Evolutionary conservation across 2,888 invertebrate genomes (phyloP), one percentile per base, ranked within the genome.

Genomic region (Catocala fraxini): DNA sequence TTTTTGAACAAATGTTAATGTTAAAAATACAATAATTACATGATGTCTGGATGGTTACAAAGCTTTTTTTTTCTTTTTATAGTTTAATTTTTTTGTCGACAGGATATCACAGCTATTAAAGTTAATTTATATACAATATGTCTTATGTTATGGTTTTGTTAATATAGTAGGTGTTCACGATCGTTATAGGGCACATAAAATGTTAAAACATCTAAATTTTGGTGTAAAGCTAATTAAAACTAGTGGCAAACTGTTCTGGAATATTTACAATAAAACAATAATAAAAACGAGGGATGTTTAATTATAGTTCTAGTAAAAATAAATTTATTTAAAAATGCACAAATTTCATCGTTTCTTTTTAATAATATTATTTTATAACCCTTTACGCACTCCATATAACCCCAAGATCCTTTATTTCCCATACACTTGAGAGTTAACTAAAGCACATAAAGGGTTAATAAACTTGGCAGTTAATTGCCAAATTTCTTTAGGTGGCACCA

Each of bases 101-200:
- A 86, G 88, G 84, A 89, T 93, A 93, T 93, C 93, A 93, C 93
- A 93, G 93, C 91, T 91, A 90, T 89, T 89, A 90, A 86, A 87
- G 80, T 88, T 83, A 88, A 78, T 82, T 82, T 89, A 90, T 89
- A 79, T 90, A 88, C 86, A 81, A 76, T 80, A 77, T 76, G 62
- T 81, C 80, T 64, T 78, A 77, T 79, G 74, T 71, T 77, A 75
- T 75, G 69, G 74, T 77, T 72, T 73, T 77, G 77, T 79, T 79
- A 81, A 76, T 75, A 76, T 73, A 72, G 70, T 72, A 77, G 74
- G 66, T 67, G 59, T 77, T 56, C 52, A 58, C 53, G 41, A 70
- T 79, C 74, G 77, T 76, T 78, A 81, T 83, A 86, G 86, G 87
- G 84, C 84, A 88, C 85, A 77, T 71, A 60, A 61, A 61, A 73